Percentiles rank a stretch among this genome's conserved stretches.
phyloP scores from a whole-genome alignment of 2,888 invertebrate genomes.

The Acanthosoma haemorrhoidale region DNA sequence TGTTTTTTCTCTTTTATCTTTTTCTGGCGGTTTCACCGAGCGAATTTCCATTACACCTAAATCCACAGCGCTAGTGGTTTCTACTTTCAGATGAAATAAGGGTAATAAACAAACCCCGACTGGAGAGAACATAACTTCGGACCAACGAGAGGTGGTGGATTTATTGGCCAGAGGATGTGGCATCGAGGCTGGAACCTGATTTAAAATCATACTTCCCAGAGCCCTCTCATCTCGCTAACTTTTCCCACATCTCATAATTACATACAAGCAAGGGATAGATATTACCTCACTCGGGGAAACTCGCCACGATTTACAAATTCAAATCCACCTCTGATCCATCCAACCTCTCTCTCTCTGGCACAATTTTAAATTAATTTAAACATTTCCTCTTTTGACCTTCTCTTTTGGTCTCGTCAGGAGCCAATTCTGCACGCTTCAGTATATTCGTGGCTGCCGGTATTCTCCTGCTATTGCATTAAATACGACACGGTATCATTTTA shows the following conservation, averaged over 20 bases:
- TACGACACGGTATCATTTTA: neutral
- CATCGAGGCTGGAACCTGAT: constrained; percentile 8
- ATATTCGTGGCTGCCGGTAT: neutral
- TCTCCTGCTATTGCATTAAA: neutral
- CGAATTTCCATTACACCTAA: too few species aligned
- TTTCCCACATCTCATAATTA: neutral
- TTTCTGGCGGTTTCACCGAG: too few species aligned
- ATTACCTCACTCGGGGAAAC: neutral
- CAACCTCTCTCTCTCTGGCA: neutral
- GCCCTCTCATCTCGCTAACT: neutral
- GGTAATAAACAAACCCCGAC: neutral
- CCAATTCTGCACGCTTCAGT: constrained; percentile 6
- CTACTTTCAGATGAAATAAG: constrained; percentile 6
- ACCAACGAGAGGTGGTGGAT: neutral
- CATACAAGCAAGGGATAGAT: neutral
- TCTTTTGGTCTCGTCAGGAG: neutral
- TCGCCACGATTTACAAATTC: neutral
- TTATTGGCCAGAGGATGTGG: neutral
- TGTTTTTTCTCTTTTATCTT: too few species aligned
- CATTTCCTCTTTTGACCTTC: neutral
- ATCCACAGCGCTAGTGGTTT: too few species aligned
- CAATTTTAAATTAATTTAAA: neutral
- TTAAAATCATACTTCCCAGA: neutral
- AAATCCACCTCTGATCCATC: neutral
- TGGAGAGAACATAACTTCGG: neutral